phyloP scores from a whole-genome alignment of 2,113 vertebrate genomes.

The Lagopus muta region DNA sequence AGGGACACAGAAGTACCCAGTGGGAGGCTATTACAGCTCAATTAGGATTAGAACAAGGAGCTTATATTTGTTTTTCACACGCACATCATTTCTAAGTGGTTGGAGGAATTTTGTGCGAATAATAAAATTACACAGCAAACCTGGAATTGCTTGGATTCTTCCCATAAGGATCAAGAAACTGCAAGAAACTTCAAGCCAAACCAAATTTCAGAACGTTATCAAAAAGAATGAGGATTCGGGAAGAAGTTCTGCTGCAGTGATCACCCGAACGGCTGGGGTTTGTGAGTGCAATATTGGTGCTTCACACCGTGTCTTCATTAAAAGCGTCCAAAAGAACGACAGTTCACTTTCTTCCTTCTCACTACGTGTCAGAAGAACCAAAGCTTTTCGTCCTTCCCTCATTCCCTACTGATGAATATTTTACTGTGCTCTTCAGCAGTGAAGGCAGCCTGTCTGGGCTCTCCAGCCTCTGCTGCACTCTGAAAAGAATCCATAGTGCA shows the following conservation, averaged over 20 bases:
- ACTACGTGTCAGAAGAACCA: background rate
- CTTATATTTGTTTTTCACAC: slow-evolving; percentile 26
- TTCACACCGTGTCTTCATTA: background rate
- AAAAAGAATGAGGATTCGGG: background rate
- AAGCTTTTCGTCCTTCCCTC: background rate
- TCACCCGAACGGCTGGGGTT: accelerated
- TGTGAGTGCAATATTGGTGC: background rate
- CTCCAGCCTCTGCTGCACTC: background rate
- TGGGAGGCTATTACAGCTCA: slow-evolving; percentile 47
- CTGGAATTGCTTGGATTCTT: background rate
- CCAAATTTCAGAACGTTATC: background rate
- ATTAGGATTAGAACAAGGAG: slow-evolving; percentile 42
- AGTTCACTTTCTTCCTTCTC: background rate
- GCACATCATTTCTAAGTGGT: background rate
- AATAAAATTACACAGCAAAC: background rate
- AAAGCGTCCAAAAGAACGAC: background rate
- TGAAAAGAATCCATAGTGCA: background rate
- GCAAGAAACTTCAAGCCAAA: background rate
- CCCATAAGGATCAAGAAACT: background rate
- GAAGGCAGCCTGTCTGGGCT: background rate
- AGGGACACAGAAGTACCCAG: background rate
- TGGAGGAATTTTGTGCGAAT: slow-evolving; percentile 13
- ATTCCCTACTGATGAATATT: background rate
- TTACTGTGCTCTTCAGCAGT: background rate
- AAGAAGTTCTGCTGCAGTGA: background rate